Conservation (phyloP, 2,797 vertebrate genomes). For the Chloroceryle inda region DNA sequence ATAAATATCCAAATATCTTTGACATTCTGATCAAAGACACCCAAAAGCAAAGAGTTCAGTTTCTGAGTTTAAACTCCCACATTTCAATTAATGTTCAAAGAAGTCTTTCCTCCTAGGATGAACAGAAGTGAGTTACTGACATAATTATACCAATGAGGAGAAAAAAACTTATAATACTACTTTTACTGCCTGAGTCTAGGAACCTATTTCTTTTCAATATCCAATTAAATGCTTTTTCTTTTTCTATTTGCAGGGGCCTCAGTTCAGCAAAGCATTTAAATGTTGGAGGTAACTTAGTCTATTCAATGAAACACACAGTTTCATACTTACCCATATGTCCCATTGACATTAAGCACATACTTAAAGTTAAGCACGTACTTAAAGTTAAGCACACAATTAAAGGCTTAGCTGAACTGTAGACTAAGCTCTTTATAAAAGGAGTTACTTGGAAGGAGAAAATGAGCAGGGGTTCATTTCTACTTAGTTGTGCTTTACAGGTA, state of each 20-base stretch:
- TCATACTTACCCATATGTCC: constrained; percentile 56
- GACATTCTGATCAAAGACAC: constrained; percentile 44
- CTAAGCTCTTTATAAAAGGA: constrained; percentile 40
- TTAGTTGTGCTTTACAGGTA: neutral
- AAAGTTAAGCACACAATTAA: constrained; percentile 64
- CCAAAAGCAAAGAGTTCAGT: constrained; percentile 3
- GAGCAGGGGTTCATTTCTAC: constrained; percentile 16
- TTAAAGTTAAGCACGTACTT: constrained; percentile 63
- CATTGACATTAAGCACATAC: constrained; percentile 55
- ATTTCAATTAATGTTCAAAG: constrained; percentile 17
- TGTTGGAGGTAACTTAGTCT: constrained; percentile 4
- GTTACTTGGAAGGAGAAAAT: constrained; percentile 42
- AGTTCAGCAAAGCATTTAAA: constrained; percentile 24
- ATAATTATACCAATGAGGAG: neutral
- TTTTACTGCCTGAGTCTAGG: neutral
- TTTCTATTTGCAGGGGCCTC: neutral
- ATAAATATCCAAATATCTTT: constrained; percentile 28
- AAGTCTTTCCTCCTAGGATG: neutral
- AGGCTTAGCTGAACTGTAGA: constrained; percentile 41
- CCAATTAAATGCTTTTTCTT: neutral
- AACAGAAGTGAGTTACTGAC: constrained; percentile 43
- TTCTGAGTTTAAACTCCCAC: constrained; percentile 7
- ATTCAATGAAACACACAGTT: neutral
- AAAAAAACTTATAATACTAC: neutral
- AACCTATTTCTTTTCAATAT: constrained; percentile 17